Evolutionary conservation across 1,140 invertebrate genomes (phyloP), one percentile per base, ranked within the genome.

Genomic region (Drosophila ohnishii): DNA sequence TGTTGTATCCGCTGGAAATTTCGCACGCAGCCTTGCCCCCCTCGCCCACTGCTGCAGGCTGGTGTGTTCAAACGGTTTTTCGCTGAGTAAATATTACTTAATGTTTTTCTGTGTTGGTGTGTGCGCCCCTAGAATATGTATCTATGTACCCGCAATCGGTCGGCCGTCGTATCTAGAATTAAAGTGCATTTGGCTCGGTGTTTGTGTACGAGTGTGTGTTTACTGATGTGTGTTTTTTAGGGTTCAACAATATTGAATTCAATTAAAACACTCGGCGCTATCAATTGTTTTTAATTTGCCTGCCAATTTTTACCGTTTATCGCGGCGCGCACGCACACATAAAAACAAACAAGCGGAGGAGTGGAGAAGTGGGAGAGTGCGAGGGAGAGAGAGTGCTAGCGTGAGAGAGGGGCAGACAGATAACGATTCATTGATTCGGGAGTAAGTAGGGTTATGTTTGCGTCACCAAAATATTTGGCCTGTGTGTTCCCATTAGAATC

Each of bases 371-470:
- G 35, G 28, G 22, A 22, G 51, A 28, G 51, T 30, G 51, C n/a
- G 39, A 34, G 16, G n/a, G 61, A 22, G 61, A 10, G 14, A 14
- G 37, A 34, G 37, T 10, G 50, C 13, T 55, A 1, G 50, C 9
- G 30, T 25, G 19, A 61, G 55, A 64, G 57, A 62, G 62, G 28
- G 25, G 25, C 40, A 47, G 35, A 55, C 48, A 67, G 61, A 75
- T 75, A 60, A 51, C 48, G 39, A 60, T 64, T 55, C 63, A 76
- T 67, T 69, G 44, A 75, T 76, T 76, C 75, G 73, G 57, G 63
- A 87, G 44, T 72, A 71, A 87, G 83, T 87, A 61, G 84, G 83
- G 83, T 87, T 87, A 87, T 87, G 83, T 87, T 87, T 87, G 83
- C 83, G 79, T 87, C 83, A 87, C 83, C 79, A 73, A 87, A 83